phyloP scores from a whole-genome alignment of 2,888 invertebrate genomes.

The Lepidonotus clava region DNA sequence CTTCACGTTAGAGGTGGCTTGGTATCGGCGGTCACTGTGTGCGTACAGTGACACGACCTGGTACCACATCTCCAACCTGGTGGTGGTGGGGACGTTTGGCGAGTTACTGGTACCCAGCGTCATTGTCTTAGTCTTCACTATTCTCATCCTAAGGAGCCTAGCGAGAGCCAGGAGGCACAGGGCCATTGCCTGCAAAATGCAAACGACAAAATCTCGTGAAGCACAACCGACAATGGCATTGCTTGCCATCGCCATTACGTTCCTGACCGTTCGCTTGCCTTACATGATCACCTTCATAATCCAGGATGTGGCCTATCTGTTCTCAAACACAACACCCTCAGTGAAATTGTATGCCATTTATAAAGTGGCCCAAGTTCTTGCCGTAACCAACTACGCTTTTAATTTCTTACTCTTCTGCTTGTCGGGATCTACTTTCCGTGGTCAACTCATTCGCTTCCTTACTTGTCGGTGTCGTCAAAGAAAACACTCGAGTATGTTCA shows the following conservation, averaged over 20 bases:
- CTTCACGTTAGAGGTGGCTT: background rate
- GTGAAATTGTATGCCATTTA: background rate
- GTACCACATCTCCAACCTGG: background rate
- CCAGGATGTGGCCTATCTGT: background rate
- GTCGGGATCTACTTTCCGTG: slow-evolving; percentile 15
- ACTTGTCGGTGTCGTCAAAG: background rate
- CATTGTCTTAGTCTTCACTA: slow-evolving; percentile 46
- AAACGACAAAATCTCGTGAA: background rate
- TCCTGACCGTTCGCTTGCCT: slow-evolving; percentile 23
- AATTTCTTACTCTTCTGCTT: slow-evolving; percentile 42
- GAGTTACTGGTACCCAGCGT: slow-evolving; percentile 32
- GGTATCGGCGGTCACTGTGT: background rate
- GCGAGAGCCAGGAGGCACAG: background rate
- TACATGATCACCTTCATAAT: slow-evolving; percentile 45
- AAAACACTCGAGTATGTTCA: background rate
- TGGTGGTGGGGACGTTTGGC: background rate
- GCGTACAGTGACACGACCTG: background rate
- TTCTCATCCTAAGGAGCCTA: slow-evolving; percentile 31
- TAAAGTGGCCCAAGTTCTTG: slow-evolving; percentile 2
- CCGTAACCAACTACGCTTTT: slow-evolving; percentile 48
- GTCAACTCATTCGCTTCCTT: slow-evolving; percentile 3
- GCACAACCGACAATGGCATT: slow-evolving; percentile 45
- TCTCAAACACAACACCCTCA: background rate
- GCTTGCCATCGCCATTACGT: slow-evolving; percentile 43
- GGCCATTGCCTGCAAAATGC: background rate